A percentile compares a stretch with the other conserved stretches of the same genome.
Evolutionary conservation across 1,140 invertebrate species (phyloP).

Genomic region (Cephus cinctus): DNA sequence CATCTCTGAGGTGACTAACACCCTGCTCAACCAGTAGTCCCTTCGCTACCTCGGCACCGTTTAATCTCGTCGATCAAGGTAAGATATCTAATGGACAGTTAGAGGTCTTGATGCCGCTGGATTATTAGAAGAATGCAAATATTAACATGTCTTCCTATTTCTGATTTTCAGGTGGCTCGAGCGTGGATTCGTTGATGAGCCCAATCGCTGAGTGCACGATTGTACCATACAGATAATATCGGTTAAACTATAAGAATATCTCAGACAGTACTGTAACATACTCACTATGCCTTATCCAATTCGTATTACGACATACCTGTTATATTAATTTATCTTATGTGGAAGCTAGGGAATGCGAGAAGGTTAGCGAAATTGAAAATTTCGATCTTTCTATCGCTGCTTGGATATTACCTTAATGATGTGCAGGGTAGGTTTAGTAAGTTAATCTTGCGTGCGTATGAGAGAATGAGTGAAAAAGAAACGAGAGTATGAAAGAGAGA

Average conservation of each 20-base stretch:
- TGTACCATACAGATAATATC: constrained; percentile 45
- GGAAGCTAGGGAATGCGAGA: too few species aligned
- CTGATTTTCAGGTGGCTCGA: constrained; percentile 20
- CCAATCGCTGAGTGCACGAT: constrained; percentile 24
- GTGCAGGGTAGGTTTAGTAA: too few species aligned
- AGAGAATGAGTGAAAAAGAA: too few species aligned
- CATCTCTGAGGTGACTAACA: constrained; percentile 82
- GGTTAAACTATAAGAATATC: constrained; percentile 40
- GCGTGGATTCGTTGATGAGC: constrained; percentile 15
- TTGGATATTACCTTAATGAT: too few species aligned
- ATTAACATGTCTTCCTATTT: too few species aligned
- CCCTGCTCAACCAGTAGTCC: constrained; percentile 68
- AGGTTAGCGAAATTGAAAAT: too few species aligned
- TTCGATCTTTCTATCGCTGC: too few species aligned
- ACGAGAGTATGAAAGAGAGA: too few species aligned
- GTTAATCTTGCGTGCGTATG: too few species aligned
- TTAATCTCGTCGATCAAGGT: constrained; percentile 29
- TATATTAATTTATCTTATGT: constrained; percentile 35
- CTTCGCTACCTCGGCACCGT: constrained; percentile 25
- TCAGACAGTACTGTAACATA: constrained; percentile 41
- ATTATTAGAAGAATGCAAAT: too few species aligned
- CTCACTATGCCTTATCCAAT: constrained; percentile 40
- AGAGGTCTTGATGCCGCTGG: too few species aligned
- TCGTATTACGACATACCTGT: constrained; percentile 24
- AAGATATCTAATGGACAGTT: too few species aligned